Evolutionary conservation across 2,113 vertebrate genomes (phyloP).

Genomic region (Nibea coibor): DNA sequence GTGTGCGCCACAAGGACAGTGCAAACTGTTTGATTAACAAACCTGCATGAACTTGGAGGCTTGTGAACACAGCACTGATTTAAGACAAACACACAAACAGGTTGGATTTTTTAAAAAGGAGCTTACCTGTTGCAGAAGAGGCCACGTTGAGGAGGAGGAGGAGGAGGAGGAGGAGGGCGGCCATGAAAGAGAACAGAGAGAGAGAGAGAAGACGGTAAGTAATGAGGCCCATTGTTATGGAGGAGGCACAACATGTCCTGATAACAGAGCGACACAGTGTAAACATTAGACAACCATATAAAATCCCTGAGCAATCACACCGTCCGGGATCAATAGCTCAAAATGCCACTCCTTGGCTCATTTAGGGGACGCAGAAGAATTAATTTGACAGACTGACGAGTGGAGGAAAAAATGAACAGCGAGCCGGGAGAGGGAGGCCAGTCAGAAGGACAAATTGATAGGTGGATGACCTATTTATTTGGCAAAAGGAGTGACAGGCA

Average conservation of each 20-base stretch:
- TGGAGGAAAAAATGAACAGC: slow-evolving; percentile 6
- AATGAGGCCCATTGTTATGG: slow-evolving; percentile 19
- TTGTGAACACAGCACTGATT: slow-evolving; percentile 39
- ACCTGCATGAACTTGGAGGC: background rate
- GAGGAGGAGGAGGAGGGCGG: background rate
- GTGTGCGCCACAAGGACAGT: slow-evolving; percentile 28
- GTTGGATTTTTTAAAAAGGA: slow-evolving; percentile 8
- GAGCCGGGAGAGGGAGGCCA: background rate
- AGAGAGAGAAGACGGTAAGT: slow-evolving; percentile 47
- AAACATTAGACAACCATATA: slow-evolving; percentile 29
- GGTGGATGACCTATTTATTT: slow-evolving; percentile 52
- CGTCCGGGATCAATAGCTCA: slow-evolving; percentile 36
- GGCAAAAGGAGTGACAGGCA: slow-evolving; percentile 50
- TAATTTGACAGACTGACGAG: slow-evolving; percentile 51
- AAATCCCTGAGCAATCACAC: slow-evolving; percentile 29
- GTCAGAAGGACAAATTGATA: slow-evolving; percentile 30
- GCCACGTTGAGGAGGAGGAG: background rate
- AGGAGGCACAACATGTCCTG: slow-evolving; percentile 4
- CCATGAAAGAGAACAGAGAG: slow-evolving; percentile 42
- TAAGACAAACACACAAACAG: slow-evolving; percentile 21
- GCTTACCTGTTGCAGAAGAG: slow-evolving; percentile 68
- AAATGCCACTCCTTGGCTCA: slow-evolving; percentile 48
- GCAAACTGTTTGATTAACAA: slow-evolving; percentile 59
- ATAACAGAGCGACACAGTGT: slow-evolving; percentile 42
- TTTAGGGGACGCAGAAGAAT: slow-evolving; percentile 34